Base-by-base conservation (phyloP, 2,888 invertebrate species). In the Luperina nickerlii region DNA sequence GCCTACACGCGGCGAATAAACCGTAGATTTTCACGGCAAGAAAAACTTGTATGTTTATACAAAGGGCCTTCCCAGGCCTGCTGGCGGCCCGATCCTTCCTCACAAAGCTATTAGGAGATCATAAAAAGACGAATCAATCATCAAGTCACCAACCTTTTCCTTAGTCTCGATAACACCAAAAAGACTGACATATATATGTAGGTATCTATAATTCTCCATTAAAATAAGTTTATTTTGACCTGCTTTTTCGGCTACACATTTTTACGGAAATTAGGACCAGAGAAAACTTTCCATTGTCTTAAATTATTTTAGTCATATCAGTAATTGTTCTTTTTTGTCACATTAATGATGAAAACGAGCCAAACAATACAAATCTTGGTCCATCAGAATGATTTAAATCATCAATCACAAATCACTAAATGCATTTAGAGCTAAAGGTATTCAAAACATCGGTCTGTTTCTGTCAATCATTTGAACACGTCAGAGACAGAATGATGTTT, bases 51-150 rank as follows among this genome's bases (percentile, higher is more conserved):
- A 11, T 11, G 42, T 42, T 7, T 42, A 9, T 1, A 42, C 1
- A 45, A 45, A 45, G 11, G 45, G 2, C 11, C 32, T 38, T 8
- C 9, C 8, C 45, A 18, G 24, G 2, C 73, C 32, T 63, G 11
- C 24, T 45, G 24, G 24, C 13, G 54, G 45, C 42, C 42, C 32
- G 32, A 65, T 78, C 24, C 6, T 51, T 65, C 24, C 24, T 24
- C 5, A 24, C 65, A 27, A 38, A 66, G 15, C n/a, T 78, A 66
- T 8, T 78, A 78, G 66, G 77, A 78, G 6, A 32, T 1, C 65
- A 78, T 77, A 15, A 65, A 54, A 76, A 15, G 15, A 13, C 45
- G 9, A 45, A 78, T 48, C 77, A 78, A 77, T 77, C 78, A 65
- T 54, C n/a, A 54, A 32, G 38, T 54, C 77, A 63, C n/a, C 51